A percentile compares a stretch with the other conserved stretches of the same genome.
These are phyloP conservation scores for Pterocles burchelli DNA, from an alignment of 2,113 vertebrate species.

Conservation along the genomic window DNA sequence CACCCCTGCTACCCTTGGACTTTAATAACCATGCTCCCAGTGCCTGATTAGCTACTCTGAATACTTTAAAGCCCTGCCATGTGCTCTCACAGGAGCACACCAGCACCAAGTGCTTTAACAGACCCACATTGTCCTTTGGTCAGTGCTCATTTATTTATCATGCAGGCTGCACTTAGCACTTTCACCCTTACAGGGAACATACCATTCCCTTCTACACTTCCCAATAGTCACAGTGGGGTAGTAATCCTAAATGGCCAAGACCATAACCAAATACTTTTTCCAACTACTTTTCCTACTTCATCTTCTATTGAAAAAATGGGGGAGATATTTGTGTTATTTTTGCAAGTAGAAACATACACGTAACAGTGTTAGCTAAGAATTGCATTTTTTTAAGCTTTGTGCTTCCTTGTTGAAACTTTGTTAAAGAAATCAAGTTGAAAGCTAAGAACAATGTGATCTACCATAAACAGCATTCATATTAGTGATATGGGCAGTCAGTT, in stretches of 20 bases:
- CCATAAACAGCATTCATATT: background rate
- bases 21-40: background rate
- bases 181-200: background rate
- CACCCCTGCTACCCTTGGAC: background rate
- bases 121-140: constrained; percentile 3
- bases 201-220: background rate
- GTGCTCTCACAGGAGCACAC: background rate
- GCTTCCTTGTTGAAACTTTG: background rate
- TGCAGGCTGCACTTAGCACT: background rate
- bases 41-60: constrained; percentile 4
- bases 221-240: background rate
- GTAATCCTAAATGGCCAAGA: background rate
- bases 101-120: constrained; percentile 12
- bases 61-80: constrained; percentile 14
- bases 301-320: background rate
- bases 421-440: background rate
- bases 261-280: background rate
- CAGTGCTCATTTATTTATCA: background rate
- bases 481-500: background rate
- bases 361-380: background rate
- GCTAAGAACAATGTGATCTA: background rate
- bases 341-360: background rate
- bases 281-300: background rate
- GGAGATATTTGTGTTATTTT: background rate
- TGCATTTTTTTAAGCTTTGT: background rate